These are phyloP conservation scores for Bagarius yarrelli DNA, from an alignment of 2,113 vertebrate species.

Conservation along the genomic window DNA sequence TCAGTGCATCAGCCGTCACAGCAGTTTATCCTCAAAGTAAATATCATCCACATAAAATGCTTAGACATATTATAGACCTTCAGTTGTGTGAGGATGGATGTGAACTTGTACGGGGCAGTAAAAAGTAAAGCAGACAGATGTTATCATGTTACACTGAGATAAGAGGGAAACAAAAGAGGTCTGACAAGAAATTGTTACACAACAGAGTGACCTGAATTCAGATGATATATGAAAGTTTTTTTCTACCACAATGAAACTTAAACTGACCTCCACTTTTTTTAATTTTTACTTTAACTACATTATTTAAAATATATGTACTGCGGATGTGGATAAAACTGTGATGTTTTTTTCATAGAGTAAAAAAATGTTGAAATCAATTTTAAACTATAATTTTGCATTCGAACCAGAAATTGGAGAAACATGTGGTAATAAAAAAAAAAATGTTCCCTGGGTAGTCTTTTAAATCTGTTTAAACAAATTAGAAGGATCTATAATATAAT, in stretches of 20 bases:
- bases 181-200: neutral
- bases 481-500: neutral
- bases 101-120: neutral
- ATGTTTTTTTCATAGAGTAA: no score
- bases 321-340: no score
- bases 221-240: constrained; percentile 12
- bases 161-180: neutral
- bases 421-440: no score
- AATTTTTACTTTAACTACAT: no score
- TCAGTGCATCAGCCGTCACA: neutral
- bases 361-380: no score
- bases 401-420: no score
- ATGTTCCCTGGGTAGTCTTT: neutral
- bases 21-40: constrained; percentile 8
- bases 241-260: neutral
- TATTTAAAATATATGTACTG: no score
- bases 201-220: constrained; percentile 6
- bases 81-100: neutral
- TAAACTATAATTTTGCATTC: no score
- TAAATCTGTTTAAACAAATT: neutral
- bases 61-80: neutral
- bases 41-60: neutral
- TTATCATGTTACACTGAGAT: neutral
- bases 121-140: neutral
- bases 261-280: no score